phyloP scores from a whole-genome alignment of 2,888 invertebrate species.

The Rotaria magnacalcarata region DNA sequence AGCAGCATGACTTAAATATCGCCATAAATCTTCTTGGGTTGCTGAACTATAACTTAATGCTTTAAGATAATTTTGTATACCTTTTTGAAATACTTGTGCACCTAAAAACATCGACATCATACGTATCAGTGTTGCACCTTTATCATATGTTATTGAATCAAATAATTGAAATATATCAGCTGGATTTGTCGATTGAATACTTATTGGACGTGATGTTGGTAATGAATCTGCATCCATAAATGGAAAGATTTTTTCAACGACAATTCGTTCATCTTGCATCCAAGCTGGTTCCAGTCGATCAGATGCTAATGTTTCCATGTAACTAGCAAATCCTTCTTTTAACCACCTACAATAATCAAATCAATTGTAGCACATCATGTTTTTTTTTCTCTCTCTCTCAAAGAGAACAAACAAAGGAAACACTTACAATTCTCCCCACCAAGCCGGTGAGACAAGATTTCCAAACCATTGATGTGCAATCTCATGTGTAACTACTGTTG shows the following conservation, averaged over 20 bases:
- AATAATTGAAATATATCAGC: conserved; percentile 93
- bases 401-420: not conserved
- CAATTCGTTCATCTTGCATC: not conserved
- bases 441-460: conserved; percentile 46
- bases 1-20: conserved; percentile 77
- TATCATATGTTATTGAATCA: conserved; percentile 91
- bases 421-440: conserved; percentile 46
- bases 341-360: conserved; percentile 56
- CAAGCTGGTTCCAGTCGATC: conserved; percentile 59
- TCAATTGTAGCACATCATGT: too few species aligned
- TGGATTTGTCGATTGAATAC: conserved; percentile 64
- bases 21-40: conserved; percentile 86
- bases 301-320: conserved; percentile 88
- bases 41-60: conserved; percentile 69
- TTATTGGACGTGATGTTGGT: conserved; percentile 40
- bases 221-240: conserved; percentile 42
- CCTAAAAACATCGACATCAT: conserved; percentile 91
- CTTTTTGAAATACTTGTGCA: conserved; percentile 64
- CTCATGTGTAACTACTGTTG: conserved; percentile 77
- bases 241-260: conserved; percentile 24
- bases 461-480: conserved; percentile 64
- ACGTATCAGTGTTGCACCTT: conserved; percentile 86
- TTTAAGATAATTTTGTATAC: conserved; percentile 36
- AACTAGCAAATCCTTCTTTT: conserved; percentile 77
- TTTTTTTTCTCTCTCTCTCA: not conserved